Evolutionary conservation across 2,113 vertebrate species (phyloP), one percentile per base, ranked within the genome.

Genomic region (Bubo blakistoni): DNA sequence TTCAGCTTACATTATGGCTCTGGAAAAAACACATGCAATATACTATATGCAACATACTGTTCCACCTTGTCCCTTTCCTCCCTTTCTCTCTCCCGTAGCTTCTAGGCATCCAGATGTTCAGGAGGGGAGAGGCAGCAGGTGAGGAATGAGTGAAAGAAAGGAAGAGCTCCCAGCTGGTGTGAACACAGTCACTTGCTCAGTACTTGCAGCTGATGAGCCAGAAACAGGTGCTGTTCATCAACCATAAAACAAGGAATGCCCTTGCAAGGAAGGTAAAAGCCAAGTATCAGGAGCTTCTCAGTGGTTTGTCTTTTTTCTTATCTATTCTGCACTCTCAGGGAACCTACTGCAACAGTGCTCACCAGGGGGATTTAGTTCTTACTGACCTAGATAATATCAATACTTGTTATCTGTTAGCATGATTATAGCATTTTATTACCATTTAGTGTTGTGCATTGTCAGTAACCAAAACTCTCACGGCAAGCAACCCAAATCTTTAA

Each of bases 121-220:
- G 40, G 11, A 54, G 7, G 19, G 4, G 2, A 42, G 17, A 67
- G 2, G 3, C 10, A 73, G 34, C 2, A 67, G 42, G 4, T 0
- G 0, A 0, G 1, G 5, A 72, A 15, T 0, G 3, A n/a, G 3
- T 1, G 4, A 92, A 54, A 54, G 12, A 21, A 51, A 59, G 26
- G n/a, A 65, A 92, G 42, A 73, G 2, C 32, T 83, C 25, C 13
- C n/a, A 69, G 67, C 26, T 81, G 34, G 3, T 81, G 10, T 25
- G 29, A 86, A 40, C 27, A 29, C 12, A 32, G 40, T 30, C 24
- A 44, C 16, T 46, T 69, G 20, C 73, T 74, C 65, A 67, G 46
- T 10, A 3, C 54, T 67, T 94, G 76, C 47, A 80, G 47, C 66
- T 77, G 62, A 8, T 51, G 40, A 86, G 54, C 15, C 57, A 86